Conservation (phyloP, 2,113 vertebrate genomes). For the Mungos mungo region DNA sequence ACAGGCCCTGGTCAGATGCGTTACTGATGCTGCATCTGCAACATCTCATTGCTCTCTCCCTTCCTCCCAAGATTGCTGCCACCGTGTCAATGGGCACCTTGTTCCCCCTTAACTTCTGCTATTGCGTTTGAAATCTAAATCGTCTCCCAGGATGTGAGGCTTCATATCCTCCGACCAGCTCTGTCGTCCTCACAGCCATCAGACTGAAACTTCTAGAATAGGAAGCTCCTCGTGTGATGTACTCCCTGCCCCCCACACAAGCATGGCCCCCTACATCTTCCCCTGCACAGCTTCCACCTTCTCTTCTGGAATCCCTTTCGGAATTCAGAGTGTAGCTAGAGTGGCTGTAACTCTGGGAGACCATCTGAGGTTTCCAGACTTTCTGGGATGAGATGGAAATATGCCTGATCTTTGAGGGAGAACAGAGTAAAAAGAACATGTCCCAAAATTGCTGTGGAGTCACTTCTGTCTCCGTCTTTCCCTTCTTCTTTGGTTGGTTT, state of each 20-base stretch:
- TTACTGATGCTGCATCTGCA: background rate
- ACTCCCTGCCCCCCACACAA: fast-evolving
- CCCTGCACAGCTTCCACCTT: background rate
- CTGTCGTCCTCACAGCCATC: background rate
- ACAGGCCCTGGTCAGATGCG: background rate
- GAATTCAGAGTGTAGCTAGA: background rate
- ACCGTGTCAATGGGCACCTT: too few relatives aligned
- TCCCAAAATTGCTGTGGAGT: background rate
- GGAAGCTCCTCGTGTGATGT: fast-evolving
- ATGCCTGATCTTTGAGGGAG: background rate
- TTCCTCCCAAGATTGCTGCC: background rate
- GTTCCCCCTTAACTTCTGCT: background rate
- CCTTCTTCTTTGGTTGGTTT: background rate
- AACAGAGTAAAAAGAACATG: background rate
- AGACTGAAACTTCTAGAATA: background rate
- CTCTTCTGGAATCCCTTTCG: background rate
- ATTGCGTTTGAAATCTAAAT: background rate
- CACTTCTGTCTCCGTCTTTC: background rate
- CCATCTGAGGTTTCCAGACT: background rate
- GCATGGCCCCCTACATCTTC: background rate
- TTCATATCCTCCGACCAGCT: background rate
- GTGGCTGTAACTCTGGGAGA: background rate
- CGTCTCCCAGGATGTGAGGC: background rate
- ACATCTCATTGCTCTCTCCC: background rate
- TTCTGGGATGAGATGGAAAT: background rate